Evolutionary conservation across 2,797 vertebrate genomes (phyloP).

Genomic region (Chaetophractus vellerosus): DNA sequence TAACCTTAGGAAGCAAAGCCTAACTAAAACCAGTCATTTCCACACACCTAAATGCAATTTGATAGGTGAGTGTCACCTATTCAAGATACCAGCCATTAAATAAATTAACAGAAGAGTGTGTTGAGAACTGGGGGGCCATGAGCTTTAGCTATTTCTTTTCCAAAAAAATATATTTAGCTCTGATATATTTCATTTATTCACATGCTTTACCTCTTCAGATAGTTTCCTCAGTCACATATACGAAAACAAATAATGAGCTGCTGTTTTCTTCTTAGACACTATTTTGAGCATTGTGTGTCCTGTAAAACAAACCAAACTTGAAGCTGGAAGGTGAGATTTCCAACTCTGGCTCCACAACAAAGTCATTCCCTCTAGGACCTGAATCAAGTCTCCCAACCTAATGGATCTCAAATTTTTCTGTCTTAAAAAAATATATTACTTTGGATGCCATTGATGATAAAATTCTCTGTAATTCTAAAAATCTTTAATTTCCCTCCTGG

Average conservation of each 20-base stretch:
- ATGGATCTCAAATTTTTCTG: conserved; percentile 6
- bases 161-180: conserved; percentile 1
- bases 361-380: neutral
- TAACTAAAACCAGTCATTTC: conserved; percentile 67
- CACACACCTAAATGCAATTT: conserved; percentile 56
- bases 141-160: neutral
- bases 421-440: neutral
- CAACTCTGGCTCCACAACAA: neutral
- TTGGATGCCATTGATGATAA: neutral
- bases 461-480: neutral
- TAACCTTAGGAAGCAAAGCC: conserved; percentile 53
- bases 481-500: neutral
- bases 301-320: conserved; percentile 8
- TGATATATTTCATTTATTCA: neutral
- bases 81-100: conserved; percentile 13
- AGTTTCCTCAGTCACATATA: conserved; percentile 5
- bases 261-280: neutral
- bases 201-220: neutral
- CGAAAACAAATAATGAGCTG: neutral
- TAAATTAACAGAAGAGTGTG: neutral
- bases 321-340: neutral
- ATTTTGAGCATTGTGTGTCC: neutral
- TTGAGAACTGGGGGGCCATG: neutral
- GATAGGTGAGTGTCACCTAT: neutral
- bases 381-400: neutral